Evolutionary conservation across 1,140 invertebrate species (phyloP), one percentile per base, ranked within the genome.

Genomic region (Nymphalis io): DNA sequence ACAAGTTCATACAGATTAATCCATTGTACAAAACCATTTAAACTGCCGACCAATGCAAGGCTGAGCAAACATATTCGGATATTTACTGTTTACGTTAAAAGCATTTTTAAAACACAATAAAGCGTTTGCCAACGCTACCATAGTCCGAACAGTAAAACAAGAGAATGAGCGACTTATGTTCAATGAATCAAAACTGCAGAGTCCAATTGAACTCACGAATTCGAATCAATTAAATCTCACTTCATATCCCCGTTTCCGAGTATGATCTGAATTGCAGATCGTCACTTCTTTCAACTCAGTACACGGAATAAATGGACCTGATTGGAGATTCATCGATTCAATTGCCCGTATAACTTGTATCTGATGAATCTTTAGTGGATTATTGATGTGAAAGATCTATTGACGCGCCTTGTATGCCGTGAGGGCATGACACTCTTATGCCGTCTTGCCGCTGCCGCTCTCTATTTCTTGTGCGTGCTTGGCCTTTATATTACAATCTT

Each of bases 191-290:
- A 64, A 64, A 57, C 38, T 57, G 48, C 33, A 64, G 46, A 20
- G 16, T 55, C 51, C 38, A 57, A 55, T 64, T n/a, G 38, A 38
- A 68, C 64, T 75, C 63, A 75, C 78, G 75, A 77, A 81, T 81
- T 80, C 79, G 70, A 79, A 78, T 83, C 83, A 87, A 87, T 87
- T 85, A 83, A 84, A 70, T 67, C 70, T 75, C 76, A 75, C 80
- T 84, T 82, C 75, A 83, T 44, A 18, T 55, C 21, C 0, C 48
- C 48, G 61, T 51, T 63, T 38, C 71, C 71, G 68, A 80, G 79
- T 75, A 74, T 60, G 71, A 84, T 85, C 69, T 83, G 84, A 88
- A 83, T 88, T 88, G 78, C 81, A 84, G 83, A 88, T 84, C 69
- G 75, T 70, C 72, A 73, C 67, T 78, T 79, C 82, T 79, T 85